Evolutionary conservation across 1,140 invertebrate genomes (phyloP).

Genomic region (Propsilocerus akamusi): DNA sequence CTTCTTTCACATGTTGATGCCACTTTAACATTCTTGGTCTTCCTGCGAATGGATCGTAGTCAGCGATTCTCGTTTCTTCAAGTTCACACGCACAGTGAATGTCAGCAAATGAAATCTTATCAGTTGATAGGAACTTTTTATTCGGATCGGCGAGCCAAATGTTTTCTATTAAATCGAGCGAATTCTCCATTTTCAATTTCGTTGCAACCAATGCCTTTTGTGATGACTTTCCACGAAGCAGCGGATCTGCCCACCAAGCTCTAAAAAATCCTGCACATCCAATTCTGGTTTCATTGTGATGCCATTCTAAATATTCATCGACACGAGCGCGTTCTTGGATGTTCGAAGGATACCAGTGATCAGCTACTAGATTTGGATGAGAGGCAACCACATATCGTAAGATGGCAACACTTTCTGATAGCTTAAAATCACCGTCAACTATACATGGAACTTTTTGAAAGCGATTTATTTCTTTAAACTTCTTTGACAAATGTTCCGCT

Average conservation of each 20-base stretch:
- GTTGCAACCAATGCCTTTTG: constrained; percentile 6
- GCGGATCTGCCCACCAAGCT: constrained; percentile 28
- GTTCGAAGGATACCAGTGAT: constrained; percentile 51
- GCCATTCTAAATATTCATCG: constrained; percentile 69
- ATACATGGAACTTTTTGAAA: constrained; percentile 48
- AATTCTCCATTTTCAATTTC: constrained; percentile 26
- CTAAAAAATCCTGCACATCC: constrained; percentile 43
- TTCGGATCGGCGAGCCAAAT: constrained; percentile 32
- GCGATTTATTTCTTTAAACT: constrained; percentile 44
- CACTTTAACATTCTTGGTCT: neutral
- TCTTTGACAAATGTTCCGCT: constrained; percentile 44
- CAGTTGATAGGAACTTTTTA: constrained; percentile 42
- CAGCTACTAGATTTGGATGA: constrained; percentile 17
- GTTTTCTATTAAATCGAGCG: constrained; percentile 33
- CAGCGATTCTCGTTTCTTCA: constrained; percentile 41
- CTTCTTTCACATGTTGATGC: neutral
- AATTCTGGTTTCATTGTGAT: constrained; percentile 48
- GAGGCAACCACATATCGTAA: constrained; percentile 26
- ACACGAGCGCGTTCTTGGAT: constrained; percentile 38
- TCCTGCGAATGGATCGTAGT: neutral
- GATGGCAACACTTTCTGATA: constrained; percentile 51
- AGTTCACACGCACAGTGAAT: constrained; percentile 63
- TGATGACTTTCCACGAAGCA: constrained; percentile 22
- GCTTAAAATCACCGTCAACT: constrained; percentile 41
- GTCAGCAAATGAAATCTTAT: constrained; percentile 54